Percentiles rank a stretch among this genome's conserved stretches.
phyloP scores from a whole-genome alignment of 2,888 invertebrate species.

The Pyrochroa serraticornis region DNA sequence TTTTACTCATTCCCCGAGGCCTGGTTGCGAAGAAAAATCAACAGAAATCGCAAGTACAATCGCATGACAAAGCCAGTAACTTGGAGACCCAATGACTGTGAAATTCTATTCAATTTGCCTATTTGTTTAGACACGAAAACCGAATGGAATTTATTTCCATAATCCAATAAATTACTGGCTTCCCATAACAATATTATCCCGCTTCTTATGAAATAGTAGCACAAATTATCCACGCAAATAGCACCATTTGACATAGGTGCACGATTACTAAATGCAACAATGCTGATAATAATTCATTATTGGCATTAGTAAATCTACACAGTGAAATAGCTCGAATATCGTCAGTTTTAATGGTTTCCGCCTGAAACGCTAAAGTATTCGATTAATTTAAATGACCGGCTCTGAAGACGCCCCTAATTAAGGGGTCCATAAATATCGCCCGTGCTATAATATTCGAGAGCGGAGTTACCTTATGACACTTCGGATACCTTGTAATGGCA shows the following conservation, averaged over 20 bases:
- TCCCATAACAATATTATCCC: conserved; percentile 3
- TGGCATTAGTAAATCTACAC: no score
- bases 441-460: conserved; percentile 1
- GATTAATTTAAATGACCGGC: conserved; percentile 17
- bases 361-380: conserved; percentile 9
- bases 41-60: background rate
- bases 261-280: conserved; percentile 5
- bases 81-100: no score
- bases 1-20: no score
- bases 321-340: no score
- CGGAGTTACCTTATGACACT: conserved; percentile 19
- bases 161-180: conserved; percentile 9
- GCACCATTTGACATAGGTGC: conserved; percentile 6
- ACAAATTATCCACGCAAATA: conserved; percentile 10
- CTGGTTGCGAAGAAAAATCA: background rate
- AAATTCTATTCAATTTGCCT: conserved; percentile 17
- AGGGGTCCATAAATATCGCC: background rate
- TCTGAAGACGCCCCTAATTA: conserved; percentile 15
- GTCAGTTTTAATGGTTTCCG: conserved; percentile 2
- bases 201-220: conserved; percentile 2
- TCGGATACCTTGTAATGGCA: conserved; percentile 13
- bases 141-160: conserved; percentile 4
- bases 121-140: background rate
- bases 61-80: no score
- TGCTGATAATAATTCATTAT: conserved; percentile 1